These are phyloP conservation scores for Polymixis lichenea DNA, from an alignment of 2,888 invertebrate species.

Conservation along the genomic window DNA sequence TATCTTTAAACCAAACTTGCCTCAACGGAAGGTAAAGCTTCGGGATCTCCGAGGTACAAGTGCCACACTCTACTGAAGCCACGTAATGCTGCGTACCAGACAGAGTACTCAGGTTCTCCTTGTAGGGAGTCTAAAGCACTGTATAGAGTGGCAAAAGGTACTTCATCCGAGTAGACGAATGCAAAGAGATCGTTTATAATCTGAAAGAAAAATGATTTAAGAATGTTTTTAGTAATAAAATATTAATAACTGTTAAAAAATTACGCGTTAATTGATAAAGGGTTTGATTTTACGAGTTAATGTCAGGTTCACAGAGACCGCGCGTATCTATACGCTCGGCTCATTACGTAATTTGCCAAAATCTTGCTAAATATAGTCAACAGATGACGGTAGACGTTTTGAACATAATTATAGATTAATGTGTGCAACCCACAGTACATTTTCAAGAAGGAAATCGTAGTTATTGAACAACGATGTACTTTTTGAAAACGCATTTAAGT, in stretches of 20 bases:
- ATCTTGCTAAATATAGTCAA: not conserved
- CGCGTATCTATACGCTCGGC: too few species aligned
- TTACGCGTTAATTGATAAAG: too few species aligned
- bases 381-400: not conserved
- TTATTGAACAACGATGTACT: too few species aligned
- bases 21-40: constrained; percentile 74
- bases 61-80: constrained; percentile 85
- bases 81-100: constrained; percentile 93
- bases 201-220: constrained; percentile 78
- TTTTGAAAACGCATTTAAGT: too few species aligned
- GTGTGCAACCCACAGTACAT: not conserved
- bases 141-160: constrained; percentile 91
- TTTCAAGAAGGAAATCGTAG: not conserved
- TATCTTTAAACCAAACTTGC: constrained; percentile 68
- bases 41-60: constrained; percentile 75
- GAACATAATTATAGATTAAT: too few species aligned
- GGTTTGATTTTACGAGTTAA: too few species aligned
- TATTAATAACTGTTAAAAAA: too few species aligned
- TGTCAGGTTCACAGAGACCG: too few species aligned
- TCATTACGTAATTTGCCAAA: not conserved
- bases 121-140: constrained; percentile 92
- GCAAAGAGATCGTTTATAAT: constrained; percentile 94
- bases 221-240: too few species aligned
- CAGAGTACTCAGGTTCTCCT: constrained; percentile 92
- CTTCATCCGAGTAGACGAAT: constrained; percentile 91